Conservation (phyloP, 2,113 vertebrate species). For the Merops nubicus region DNA sequence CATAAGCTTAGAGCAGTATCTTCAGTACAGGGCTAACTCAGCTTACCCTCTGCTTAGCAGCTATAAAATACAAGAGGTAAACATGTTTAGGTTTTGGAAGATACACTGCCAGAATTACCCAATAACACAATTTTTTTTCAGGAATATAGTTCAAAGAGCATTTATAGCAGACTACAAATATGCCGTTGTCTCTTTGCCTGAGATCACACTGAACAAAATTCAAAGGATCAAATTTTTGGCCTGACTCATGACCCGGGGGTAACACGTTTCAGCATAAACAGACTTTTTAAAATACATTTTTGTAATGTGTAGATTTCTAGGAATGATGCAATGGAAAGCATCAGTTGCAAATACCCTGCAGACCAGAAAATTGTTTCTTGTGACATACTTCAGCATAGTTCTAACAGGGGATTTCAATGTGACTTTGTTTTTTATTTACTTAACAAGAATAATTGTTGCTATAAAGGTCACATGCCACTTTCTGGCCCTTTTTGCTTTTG, state of each 20-base stretch:
- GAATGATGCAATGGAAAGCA: neutral
- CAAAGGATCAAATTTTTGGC: neutral
- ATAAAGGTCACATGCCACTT: neutral
- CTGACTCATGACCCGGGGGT: neutral
- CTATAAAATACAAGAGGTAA: constrained; percentile 28
- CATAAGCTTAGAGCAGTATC: neutral
- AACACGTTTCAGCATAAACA: neutral
- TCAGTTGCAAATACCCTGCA: neutral
- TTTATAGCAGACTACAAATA: constrained; percentile 22
- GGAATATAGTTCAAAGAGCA: constrained; percentile 60
- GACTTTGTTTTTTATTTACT: neutral
- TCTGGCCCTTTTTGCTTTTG: neutral
- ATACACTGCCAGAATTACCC: constrained; percentile 29
- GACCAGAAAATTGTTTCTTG: neutral
- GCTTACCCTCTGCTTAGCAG: neutral
- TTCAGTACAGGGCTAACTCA: neutral
- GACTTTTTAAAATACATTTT: neutral
- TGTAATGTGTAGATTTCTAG: neutral
- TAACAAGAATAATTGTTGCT: neutral
- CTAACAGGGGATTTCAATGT: neutral
- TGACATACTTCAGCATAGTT: neutral
- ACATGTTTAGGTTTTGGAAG: constrained; percentile 33
- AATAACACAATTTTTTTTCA: constrained; percentile 52
- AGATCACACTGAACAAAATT: neutral
- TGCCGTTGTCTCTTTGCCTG: neutral